These are phyloP conservation scores for Baryphthengus martii DNA, from an alignment of 2,113 vertebrate genomes.

Conservation along the genomic window DNA sequence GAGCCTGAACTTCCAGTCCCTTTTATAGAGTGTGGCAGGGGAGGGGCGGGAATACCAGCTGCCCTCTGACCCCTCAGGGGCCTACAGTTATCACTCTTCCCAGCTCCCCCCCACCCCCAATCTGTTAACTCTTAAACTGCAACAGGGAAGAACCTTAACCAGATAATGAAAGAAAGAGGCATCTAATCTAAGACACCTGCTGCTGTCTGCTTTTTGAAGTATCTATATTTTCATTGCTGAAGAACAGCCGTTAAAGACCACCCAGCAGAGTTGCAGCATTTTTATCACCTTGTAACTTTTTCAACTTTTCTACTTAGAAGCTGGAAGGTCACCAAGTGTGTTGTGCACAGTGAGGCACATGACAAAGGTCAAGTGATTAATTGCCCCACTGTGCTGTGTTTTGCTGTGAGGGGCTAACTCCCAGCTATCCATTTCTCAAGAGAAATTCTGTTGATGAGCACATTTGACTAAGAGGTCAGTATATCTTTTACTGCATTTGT, in stretches of 20 bases:
- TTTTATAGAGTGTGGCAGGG: too few species aligned
- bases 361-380: accelerated
- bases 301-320: background rate
- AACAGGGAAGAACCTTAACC: background rate
- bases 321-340: background rate
- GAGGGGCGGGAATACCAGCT: too few species aligned
- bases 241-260: background rate
- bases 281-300: background rate
- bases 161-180: background rate
- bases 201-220: background rate
- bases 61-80: too few species aligned
- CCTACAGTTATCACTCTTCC: too few species aligned
- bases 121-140: too few species aligned
- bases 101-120: too few species aligned
- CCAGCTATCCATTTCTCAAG: background rate
- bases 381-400: too few species aligned
- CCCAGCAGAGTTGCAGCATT: too few species aligned
- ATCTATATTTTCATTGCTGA: background rate
- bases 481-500: background rate
- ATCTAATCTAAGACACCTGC: background rate
- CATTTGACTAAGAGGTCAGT: background rate
- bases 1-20: too few species aligned
- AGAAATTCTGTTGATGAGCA: background rate
- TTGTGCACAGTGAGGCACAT: accelerated
- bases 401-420: background rate